Base-by-base conservation (phyloP, 2,888 invertebrate genomes). In the Therioaphis trifolii region DNA sequence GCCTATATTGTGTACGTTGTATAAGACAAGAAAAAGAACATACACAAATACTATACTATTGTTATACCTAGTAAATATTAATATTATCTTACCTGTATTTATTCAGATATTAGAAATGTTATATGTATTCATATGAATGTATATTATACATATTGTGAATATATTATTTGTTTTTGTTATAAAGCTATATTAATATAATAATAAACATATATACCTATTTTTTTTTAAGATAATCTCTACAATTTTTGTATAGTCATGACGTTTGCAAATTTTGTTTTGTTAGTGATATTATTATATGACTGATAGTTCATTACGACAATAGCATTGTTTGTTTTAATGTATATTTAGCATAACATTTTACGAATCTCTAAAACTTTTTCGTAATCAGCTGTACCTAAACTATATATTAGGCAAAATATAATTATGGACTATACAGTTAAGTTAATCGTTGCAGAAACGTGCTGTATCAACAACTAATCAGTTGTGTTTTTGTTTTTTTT, bases 331-430 rank as follows among this genome's bases (percentile, higher is more conserved):
- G 24, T 58, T 11, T 11, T 58, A 58, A 14, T 27, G 21, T 58
- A 58, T 14, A 24, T 58, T 58, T 24, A 58, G 24, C 24, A 24
- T 58, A 24, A 24, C 24, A 58, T 24, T 58, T 58, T 58, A 24
- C n/a, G 24, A 58, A 58, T 58, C 24, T 21, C 24, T 58, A 58
- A 58, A 58, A 58, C 58, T 58, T 58, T 12, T 58, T 58, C 24
- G 58, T 24, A 0, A 24, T 58, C 24, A 11, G 24, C 24, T 24
- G 58, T 58, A 21, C 55, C 55, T 55, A 21, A 5, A 5, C 5
- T 9, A n/a, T 55, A 11, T 21, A 21, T 1, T n/a, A n/a, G n/a
- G 43, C 43, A 7, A n/a, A n/a, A n/a, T n/a, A n/a, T n/a, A n/a
- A n/a, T 21, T 21, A 55, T 7, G 9, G 5, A 52, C 7, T 52